Base-by-base conservation (phyloP, 2,113 vertebrate species). In the Seriola dumerili region DNA sequence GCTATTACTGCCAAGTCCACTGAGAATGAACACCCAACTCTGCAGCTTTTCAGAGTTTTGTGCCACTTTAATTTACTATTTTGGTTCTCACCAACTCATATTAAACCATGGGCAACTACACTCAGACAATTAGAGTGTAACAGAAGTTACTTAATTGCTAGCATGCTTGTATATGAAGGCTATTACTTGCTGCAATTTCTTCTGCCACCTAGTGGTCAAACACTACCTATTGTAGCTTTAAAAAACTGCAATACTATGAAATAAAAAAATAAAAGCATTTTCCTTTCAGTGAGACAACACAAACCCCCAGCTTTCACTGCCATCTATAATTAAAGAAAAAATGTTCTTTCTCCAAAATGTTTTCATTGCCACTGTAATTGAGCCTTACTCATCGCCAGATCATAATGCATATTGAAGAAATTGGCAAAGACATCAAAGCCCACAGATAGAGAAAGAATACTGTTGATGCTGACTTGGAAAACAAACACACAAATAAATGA, bases 381-480 rank as follows among this genome's bases (percentile, higher is more conserved):
- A 65, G 50, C 40, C 32, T 1, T 54, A 16, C 69, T 84, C 80
- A 50, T 74, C 36, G 13, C 79, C 64, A 66, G 73, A 79, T 83
- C 54, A 72, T 70, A 63, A 83, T 70, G 63, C 74, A 67, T 19
- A 75, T 55, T 69, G 48, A 34, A 72, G 34, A 68, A 77, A 64
- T 29, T 90, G 86, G 87, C 85, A 48, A 29, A 54, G 23, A 29
- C 86, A 84, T 92, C 80, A 90, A 89, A 93, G 88, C 0, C 19
- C 21, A 6, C 36, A 34, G 80, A 89, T 71, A 85, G 81, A 32
- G 59, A 83, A 58, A 55, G 55, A 71, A 84, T 68, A 83, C 62
- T 62, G 66, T 63, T 88, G 81, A 88, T 83, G 82, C 11, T 9
- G 67, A 82, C 72, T 88, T 89, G 91, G 87, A 91, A 84, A 87